These are phyloP conservation scores for Cryptotis parvus DNA, from an alignment of 2,113 vertebrate genomes.

Conservation along the genomic window DNA sequence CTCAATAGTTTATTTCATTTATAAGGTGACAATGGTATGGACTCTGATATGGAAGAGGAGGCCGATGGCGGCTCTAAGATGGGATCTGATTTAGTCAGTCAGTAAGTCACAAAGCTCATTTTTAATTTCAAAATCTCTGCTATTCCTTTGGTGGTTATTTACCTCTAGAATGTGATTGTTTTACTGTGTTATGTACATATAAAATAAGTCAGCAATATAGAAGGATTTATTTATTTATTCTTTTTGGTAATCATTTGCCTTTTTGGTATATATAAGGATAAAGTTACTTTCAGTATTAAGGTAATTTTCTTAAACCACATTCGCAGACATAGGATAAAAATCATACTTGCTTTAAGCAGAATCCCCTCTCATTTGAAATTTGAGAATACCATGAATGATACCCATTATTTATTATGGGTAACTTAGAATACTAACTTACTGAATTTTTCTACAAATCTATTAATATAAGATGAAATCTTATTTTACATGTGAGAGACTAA, in stretches of 20 bases:
- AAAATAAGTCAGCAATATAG: not conserved
- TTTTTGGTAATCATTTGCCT: constrained; percentile 13
- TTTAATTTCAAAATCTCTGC: constrained; percentile 50
- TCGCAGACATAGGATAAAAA: not conserved
- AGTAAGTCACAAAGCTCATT: constrained; percentile 89
- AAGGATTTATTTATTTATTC: not conserved
- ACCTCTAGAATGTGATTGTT: constrained; percentile 47
- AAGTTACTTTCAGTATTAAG: constrained; percentile 33
- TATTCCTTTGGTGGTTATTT: constrained; percentile 41
- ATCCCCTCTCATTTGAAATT: constrained; percentile 42
- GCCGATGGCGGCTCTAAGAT: constrained; percentile 84
- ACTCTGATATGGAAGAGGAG: constrained; percentile 90
- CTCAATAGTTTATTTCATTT: constrained; percentile 80
- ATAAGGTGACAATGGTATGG: constrained; percentile 88
- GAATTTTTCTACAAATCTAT: not conserved
- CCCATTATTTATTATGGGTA: not conserved
- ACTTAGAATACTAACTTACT: not conserved
- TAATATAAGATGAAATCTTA: not conserved
- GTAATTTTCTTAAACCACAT: constrained; percentile 8
- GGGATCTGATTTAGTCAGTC: constrained; percentile 87
- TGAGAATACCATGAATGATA: not conserved
- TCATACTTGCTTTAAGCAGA: not conserved
- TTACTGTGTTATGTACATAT: constrained; percentile 21
- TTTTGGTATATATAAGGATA: not conserved
- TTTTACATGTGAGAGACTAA: not conserved